Evolutionary conservation across 2,797 vertebrate genomes (phyloP), one percentile per base, ranked within the genome.

Genomic region (Ctenosaura bakeri): DNA sequence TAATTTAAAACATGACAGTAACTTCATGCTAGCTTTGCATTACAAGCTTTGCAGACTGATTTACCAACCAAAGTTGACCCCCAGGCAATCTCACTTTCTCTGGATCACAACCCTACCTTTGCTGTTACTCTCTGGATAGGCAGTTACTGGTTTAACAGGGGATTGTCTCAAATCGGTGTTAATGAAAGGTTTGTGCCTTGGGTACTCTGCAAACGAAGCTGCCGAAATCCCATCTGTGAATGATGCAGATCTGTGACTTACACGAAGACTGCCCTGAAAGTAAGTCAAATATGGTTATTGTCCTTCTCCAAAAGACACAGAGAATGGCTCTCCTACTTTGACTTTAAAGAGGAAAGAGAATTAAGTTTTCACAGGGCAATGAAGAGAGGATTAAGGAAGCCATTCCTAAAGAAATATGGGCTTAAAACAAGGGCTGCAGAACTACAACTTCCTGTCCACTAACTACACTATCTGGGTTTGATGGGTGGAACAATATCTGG

Each of bases 41-140:
- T 86, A 50, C 10, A 14, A 52, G 52, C 0, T 35, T 42, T 88
- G 66, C 24, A 3, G 38, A 6, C 42, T 32, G 69, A 90, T 46
- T 29, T 81, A 82, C 56, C 29, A 82, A 86, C 22, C 18, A 16
- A n/a, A 59, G 81, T 4, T 54, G 35, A 64, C 22, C 62, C 84
- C 42, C 54, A 74, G 1, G 32, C 84, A 74, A 50, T 2, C 16
- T 89, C 52, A 74, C 42, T 71, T 91, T 73, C 50, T n/a, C 78
- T 71, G 62, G 85, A 52, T 35, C 38, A 35, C 46, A 86, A 46
- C 2, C 10, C 95, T 96, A 99, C 99, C 99, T 98, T 97, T 97
- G 90, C 98, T 98, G 95, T 97, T 99, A 95, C 98, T 99, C 97
- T 99, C 98, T 62, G 99, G 99, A 94, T 99, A 99, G 0, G 98